Percentiles rank a stretch among this genome's conserved stretches.
Conservation (phyloP, 2,797 vertebrate genomes). For the Orientallactaga sibirica region DNA sequence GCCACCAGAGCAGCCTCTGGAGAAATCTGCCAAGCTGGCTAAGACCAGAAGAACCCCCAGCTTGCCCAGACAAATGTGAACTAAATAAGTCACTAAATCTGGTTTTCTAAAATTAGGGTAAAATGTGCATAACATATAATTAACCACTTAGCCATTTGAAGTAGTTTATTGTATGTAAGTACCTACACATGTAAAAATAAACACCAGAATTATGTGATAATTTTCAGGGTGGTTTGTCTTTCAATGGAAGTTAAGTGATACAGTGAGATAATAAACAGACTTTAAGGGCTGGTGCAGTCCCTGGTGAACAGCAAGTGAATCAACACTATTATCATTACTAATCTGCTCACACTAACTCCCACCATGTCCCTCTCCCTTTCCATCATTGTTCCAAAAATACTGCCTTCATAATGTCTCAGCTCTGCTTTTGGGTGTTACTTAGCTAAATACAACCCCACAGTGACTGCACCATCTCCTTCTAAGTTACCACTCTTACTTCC, state of each 20-base stretch:
- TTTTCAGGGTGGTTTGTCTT: background rate
- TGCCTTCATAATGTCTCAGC: background rate
- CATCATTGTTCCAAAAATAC: background rate
- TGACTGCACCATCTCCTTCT: background rate
- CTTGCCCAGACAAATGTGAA: background rate
- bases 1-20: background rate
- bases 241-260: background rate
- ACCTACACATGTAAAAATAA: background rate
- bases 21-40: background rate
- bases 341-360: background rate
- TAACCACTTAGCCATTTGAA: background rate
- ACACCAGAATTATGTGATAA: background rate
- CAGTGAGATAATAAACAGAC: background rate
- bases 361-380: background rate
- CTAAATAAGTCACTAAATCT: background rate
- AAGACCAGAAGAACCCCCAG: background rate
- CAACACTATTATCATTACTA: background rate
- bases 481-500: background rate
- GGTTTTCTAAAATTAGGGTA: background rate
- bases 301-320: background rate
- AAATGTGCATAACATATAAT: background rate
- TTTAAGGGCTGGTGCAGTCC: background rate
- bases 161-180: background rate
- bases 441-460: no score
- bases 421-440: no score